These are phyloP conservation scores for Haliclystus octoradiatus DNA, from an alignment of 30 jellyfish, hydroid and myxozoan genomes.

Conservation along the genomic window DNA sequence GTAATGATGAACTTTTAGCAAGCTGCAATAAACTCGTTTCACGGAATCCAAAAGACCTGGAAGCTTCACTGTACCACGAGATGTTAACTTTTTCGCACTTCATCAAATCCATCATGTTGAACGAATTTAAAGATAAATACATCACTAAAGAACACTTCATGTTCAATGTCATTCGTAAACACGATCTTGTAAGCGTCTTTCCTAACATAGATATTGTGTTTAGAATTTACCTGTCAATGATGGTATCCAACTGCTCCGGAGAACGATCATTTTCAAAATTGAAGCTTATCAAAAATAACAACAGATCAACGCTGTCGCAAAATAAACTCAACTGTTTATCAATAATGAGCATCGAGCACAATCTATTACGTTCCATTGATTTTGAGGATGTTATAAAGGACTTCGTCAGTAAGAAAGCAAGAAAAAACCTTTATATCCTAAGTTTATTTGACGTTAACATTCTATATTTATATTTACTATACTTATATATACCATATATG, in stretches of 20 bases:
- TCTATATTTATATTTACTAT: no score
- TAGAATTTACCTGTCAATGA: background rate
- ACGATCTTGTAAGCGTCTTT: background rate
- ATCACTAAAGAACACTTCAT: background rate
- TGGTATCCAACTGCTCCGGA: constrained; percentile 16
- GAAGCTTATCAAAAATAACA: constrained; percentile 19
- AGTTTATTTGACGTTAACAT: no score
- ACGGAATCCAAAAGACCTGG: background rate
- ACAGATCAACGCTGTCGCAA: constrained; percentile 24
- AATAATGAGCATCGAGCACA: background rate
- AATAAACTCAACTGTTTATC: constrained; percentile 13
- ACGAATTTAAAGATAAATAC: no score
- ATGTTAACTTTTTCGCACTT: background rate
- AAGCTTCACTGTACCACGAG: background rate
- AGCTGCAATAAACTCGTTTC: background rate
- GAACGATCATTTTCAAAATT: constrained; percentile 29
- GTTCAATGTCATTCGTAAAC: background rate
- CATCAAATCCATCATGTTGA: no score
- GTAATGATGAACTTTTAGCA: background rate
- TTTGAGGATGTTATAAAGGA: background rate
- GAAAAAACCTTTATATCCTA: no score
- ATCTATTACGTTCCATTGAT: background rate
- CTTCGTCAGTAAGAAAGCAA: background rate
- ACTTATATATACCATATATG: no score
- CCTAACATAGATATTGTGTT: background rate